Evolutionary conservation across 2,113 vertebrate species (phyloP).

Genomic region (Cyanoliseus patagonus): DNA sequence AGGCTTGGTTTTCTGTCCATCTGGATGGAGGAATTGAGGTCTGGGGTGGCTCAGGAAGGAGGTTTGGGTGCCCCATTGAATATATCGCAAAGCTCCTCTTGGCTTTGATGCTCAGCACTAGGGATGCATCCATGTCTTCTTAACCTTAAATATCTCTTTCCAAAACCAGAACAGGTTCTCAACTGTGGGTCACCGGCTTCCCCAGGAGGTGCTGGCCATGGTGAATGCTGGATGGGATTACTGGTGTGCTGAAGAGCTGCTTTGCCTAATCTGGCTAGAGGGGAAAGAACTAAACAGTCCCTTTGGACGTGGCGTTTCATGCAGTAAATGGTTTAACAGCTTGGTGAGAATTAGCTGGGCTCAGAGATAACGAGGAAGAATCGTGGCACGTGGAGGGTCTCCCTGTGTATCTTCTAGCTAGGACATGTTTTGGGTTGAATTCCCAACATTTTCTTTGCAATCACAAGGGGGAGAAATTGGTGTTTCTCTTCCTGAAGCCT

Average conservation of each 20-base stretch:
- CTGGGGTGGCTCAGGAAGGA: neutral
- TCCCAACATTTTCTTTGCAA: neutral
- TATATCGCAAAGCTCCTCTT: neutral
- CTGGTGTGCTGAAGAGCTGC: rapidly evolving
- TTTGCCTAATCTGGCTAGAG: neutral
- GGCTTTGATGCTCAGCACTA: neutral
- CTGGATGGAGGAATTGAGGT: neutral
- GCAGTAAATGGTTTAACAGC: neutral
- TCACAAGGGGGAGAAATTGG: neutral
- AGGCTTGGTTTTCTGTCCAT: neutral
- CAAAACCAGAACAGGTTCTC: rapidly evolving
- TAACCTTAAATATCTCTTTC: neutral
- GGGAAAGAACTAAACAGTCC: neutral
- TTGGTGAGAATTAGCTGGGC: neutral
- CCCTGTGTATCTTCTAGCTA: neutral
- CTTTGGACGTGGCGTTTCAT: rapidly evolving
- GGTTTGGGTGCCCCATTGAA: neutral
- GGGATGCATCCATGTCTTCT: neutral
- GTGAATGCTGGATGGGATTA: rapidly evolving
- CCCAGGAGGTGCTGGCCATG: rapidly evolving
- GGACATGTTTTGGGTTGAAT: neutral
- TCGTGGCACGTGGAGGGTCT: rapidly evolving
- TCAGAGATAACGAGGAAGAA: neutral
- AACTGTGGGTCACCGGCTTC: rapidly evolving
- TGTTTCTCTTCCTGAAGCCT: neutral